Percentiles rank a stretch among this genome's conserved stretches.
These are phyloP conservation scores for Xanthostigma xanthostigma DNA, from an alignment of 2,888 invertebrate genomes.

Conservation along the genomic window DNA sequence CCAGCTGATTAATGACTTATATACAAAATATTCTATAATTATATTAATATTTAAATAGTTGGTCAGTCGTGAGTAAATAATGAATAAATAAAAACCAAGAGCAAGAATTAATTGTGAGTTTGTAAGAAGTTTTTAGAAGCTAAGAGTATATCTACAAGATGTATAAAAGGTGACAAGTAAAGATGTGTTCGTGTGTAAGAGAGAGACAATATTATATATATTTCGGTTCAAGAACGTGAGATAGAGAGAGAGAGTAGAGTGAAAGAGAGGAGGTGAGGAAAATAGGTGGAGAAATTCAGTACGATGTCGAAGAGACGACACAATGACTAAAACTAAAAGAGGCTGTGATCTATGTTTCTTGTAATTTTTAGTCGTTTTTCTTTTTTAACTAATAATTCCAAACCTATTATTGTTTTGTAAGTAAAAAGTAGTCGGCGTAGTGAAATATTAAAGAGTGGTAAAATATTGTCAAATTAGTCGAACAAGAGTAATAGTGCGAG, in stretches of 20 bases:
- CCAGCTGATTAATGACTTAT: too few relatives aligned
- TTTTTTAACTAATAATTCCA: too few relatives aligned
- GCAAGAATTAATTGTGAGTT: neutral
- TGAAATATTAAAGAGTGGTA: constrained; percentile 8
- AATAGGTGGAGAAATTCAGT: neutral
- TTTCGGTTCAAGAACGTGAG: neutral
- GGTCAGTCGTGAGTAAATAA: neutral
- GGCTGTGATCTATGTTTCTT: too few relatives aligned
- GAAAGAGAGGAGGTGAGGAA: neutral
- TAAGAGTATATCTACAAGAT: neutral
- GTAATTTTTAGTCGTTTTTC: too few relatives aligned
- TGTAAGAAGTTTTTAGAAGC: neutral
- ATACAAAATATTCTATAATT: neutral
- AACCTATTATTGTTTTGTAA: too few relatives aligned
- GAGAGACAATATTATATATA: constrained; percentile 1
- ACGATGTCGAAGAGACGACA: neutral
- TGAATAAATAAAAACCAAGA: neutral
- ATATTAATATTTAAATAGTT: neutral
- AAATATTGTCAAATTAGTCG: constrained; percentile 13
- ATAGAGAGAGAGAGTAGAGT: neutral
- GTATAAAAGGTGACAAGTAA: neutral
- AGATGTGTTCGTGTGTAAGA: neutral
- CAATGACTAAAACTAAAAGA: neutral
- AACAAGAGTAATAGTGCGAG: too few relatives aligned
- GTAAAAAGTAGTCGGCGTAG: neutral